These are phyloP conservation scores for Tinamus major DNA, from an alignment of 2,797 vertebrate genomes.

Conservation along the genomic window DNA sequence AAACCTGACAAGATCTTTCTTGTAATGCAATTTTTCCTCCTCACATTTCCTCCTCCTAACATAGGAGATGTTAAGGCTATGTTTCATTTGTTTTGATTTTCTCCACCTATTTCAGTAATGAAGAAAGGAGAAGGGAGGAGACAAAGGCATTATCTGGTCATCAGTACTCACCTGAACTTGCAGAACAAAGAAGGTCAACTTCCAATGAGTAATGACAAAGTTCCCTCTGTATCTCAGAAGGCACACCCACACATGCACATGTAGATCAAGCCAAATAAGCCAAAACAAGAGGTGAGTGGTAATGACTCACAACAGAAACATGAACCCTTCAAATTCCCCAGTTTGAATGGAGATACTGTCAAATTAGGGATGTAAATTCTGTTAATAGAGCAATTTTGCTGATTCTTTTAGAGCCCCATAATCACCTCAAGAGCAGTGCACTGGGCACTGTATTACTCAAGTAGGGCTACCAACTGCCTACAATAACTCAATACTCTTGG, in stretches of 20 bases:
- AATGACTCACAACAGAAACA: neutral
- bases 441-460: neutral
- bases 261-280: neutral
- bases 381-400: neutral
- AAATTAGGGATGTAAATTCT: neutral
- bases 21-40: too few species aligned
- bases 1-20: neutral
- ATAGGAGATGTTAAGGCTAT: neutral
- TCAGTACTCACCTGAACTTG: neutral
- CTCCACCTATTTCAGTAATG: neutral
- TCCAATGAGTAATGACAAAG: neutral
- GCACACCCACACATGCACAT: neutral
- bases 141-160: neutral
- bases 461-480: neutral
- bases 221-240: neutral
- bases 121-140: neutral
- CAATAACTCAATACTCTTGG: neutral
- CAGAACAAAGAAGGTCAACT: neutral
- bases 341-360: neutral
- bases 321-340: neutral
- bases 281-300: neutral
- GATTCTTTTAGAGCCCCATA: neutral
- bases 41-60: too few species aligned
- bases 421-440: neutral
- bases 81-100: neutral